Evolutionary conservation across 2,888 invertebrate species (phyloP).

Genomic region (Trichogramma dendrolimi): DNA sequence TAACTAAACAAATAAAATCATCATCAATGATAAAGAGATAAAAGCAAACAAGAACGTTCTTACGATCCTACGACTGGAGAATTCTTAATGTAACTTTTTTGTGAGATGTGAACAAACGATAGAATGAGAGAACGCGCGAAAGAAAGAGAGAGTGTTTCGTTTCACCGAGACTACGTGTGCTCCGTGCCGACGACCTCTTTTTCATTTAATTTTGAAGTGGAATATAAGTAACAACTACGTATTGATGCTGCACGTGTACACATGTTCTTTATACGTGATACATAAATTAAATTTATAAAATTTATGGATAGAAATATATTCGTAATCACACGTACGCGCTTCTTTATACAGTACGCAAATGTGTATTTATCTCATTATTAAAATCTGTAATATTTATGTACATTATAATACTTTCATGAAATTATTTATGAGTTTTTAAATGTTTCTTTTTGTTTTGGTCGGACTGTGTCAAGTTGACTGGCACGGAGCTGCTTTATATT

Average conservation of each 20-base stretch:
- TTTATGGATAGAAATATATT: background rate
- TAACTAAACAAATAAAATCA: too few relatives aligned
- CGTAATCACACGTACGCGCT: slow-evolving; percentile 3
- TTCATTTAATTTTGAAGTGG: slow-evolving; percentile 6
- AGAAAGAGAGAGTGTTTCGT: slow-evolving; percentile 9
- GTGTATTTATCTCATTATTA: too few relatives aligned
- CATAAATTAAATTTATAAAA: slow-evolving; percentile 6
- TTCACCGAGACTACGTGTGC: slow-evolving; percentile 19
- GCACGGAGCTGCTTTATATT: slow-evolving; percentile 21
- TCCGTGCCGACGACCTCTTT: slow-evolving; percentile 23
- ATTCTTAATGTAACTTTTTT: too few relatives aligned
- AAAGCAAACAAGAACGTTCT: too few relatives aligned
- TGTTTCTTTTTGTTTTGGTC: slow-evolving; percentile 2
- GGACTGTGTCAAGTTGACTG: slow-evolving; percentile 15
- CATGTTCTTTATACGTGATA: background rate
- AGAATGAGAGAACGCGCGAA: background rate
- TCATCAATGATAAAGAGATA: too few relatives aligned
- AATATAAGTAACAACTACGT: too few relatives aligned
- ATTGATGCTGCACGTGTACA: too few relatives aligned
- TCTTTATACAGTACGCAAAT: slow-evolving; percentile 10
- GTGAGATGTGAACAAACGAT: background rate
- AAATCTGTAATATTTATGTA: slow-evolving; percentile 5
- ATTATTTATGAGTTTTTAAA: slow-evolving; percentile 6
- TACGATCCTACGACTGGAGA: too few relatives aligned
- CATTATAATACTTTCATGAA: slow-evolving; percentile 4